These are phyloP conservation scores for Macrophya annulata DNA, from an alignment of 2,888 invertebrate genomes.

Conservation along the genomic window DNA sequence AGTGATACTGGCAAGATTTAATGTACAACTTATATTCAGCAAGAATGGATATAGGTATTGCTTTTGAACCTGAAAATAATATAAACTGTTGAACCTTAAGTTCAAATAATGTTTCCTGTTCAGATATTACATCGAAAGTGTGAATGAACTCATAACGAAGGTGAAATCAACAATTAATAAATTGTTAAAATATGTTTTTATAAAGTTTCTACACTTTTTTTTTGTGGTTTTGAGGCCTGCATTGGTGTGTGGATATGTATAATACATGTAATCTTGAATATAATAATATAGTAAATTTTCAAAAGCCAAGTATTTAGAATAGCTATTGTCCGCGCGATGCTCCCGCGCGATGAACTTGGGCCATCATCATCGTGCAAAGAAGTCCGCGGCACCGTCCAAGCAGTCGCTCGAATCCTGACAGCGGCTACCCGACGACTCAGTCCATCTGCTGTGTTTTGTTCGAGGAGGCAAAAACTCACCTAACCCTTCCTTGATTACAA, in stretches of 20 bases:
- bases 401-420: slow-evolving; percentile 54
- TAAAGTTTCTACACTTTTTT: background rate
- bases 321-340: slow-evolving; percentile 22
- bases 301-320: slow-evolving; percentile 3
- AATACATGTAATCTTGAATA: background rate
- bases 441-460: slow-evolving; percentile 79
- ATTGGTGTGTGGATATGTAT: background rate
- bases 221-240: background rate
- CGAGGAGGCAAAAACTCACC: slow-evolving; percentile 77
- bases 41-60: no score
- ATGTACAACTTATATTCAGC: background rate
- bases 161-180: background rate
- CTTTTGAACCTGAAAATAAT: background rate
- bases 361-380: slow-evolving; percentile 38
- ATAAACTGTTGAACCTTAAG: background rate
- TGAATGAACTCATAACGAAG: background rate
- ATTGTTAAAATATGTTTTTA: background rate
- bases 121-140: background rate
- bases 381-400: slow-evolving; percentile 46
- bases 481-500: slow-evolving; percentile 80
- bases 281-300: background rate
- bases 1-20: no score
- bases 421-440: slow-evolving; percentile 73
- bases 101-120: background rate
- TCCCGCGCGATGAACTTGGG: slow-evolving; percentile 37